These are phyloP conservation scores for Genyomyrus donnyi DNA, from an alignment of 2,113 vertebrate genomes.

Conservation along the genomic window DNA sequence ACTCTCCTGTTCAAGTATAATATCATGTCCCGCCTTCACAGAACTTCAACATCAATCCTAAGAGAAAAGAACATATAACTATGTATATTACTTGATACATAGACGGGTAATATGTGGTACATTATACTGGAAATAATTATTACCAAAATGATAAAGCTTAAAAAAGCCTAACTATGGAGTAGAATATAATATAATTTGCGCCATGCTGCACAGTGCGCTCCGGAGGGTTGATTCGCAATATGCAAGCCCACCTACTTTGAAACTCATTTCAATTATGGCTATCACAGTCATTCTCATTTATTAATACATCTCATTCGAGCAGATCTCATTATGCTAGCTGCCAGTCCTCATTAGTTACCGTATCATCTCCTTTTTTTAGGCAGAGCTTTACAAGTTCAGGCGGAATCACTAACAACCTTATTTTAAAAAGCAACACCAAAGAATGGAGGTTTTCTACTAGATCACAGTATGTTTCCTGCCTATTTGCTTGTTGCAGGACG, in stretches of 20 bases:
- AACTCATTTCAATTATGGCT: not conserved
- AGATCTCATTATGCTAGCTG: not conserved
- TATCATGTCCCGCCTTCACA: not conserved
- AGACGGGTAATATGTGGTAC: not conserved
- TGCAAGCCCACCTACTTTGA: not conserved
- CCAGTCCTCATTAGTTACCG: not conserved
- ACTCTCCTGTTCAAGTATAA: not conserved
- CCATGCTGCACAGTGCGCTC: not conserved
- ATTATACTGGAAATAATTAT: not conserved
- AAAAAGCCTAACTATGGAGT: not conserved
- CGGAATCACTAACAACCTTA: not conserved
- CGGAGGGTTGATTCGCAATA: not conserved
- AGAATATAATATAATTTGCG: not conserved
- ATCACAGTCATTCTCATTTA: not conserved
- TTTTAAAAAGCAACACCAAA: not conserved
- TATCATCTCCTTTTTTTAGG: not conserved
- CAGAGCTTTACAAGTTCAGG: not conserved
- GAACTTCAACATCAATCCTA: not conserved
- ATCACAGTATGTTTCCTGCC: not conserved
- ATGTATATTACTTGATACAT: not conserved
- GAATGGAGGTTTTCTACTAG: not conserved
- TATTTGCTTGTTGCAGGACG: not conserved
- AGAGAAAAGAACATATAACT: not conserved
- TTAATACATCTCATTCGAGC: not conserved
- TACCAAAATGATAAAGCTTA: not conserved